Conservation (phyloP, 2,888 invertebrate species). For the Monoplex corrugatus region DNA sequence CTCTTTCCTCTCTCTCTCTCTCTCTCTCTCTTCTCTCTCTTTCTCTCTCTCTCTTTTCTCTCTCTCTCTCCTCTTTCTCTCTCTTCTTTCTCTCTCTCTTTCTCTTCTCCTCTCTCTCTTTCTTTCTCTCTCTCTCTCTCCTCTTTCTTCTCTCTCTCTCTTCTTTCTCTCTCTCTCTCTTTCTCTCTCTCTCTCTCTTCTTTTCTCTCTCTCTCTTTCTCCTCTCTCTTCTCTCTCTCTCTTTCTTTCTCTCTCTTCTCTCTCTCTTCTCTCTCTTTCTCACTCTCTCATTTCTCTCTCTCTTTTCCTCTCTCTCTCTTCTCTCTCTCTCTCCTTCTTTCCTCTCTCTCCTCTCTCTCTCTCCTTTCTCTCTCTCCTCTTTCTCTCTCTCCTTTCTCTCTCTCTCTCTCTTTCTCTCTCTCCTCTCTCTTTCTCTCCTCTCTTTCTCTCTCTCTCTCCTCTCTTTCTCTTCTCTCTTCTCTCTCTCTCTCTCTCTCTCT, state of each 20-base stretch:
- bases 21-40: not conserved
- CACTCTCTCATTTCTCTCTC: not conserved
- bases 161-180: constrained; percentile 3
- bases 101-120: constrained; percentile 1
- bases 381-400: not conserved
- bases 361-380: not conserved
- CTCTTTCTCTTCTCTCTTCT: not conserved
- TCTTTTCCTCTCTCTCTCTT: not conserved
- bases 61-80: not conserved
- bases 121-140: constrained; percentile 9
- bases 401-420: too few species aligned
- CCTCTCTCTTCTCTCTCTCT: not conserved
- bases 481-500: constrained; percentile 28
- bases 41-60: not conserved
- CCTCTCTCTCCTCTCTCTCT: not conserved
- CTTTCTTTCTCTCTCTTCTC: not conserved
- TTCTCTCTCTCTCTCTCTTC: not conserved
- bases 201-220: constrained; percentile 10
- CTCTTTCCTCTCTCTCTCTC: not conserved
- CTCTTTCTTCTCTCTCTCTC: too few species aligned
- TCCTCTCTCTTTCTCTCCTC: too few species aligned
- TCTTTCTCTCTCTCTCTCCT: constrained; percentile 25
- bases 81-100: constrained; percentile 5
- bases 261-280: constrained; percentile 7
- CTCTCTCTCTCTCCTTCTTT: not conserved